Base-by-base conservation (phyloP, 1,140 invertebrate species). In the Delia radicum region DNA sequence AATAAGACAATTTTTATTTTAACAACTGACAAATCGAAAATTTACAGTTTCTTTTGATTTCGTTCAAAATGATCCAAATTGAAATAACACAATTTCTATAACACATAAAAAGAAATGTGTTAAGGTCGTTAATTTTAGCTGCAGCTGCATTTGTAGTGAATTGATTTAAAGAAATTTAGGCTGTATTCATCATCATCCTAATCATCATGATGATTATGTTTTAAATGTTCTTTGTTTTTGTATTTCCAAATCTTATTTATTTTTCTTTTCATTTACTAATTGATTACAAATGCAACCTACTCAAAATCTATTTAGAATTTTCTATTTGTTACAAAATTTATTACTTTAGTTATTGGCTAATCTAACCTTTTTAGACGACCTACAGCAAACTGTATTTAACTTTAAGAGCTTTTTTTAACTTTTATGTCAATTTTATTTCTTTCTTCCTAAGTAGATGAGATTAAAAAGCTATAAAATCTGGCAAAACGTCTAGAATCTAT, bases 11-110 rank as follows among this genome's bases (percentile, higher is more conserved):
- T 69, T 69, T 69, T 69, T 69, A 69, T 69, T 69, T 69, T 69
- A 31, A 69, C 65, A 69, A 69, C 29, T 69, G 65, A 69, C 65
- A 69, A 69, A 69, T 69, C 65, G 65, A 69, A 69, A 69, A 69
- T 69, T 69, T 69, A 69, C 65, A 37, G 65, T 55, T 21, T 55
- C 8, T 24, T 24, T 55, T 48, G n/a, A 21, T 37, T 37, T 37
- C 15, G 3, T 37, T 5, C 33, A 8, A 55, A 55, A 55, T 55
- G 18, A 55, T 24, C 48, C 18, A 55, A 55, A 55, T 8, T 21
- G 8, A 21, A 55, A 55, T 18, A 67, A 67, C 13, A 67, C 27
- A 31, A 67, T 26, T 18, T 67, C n/a, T 3, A 55, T 5, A 4
- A 55, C 8, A 10, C 29, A 33, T 31, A 3, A 18, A 37, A 18